Percentiles rank a stretch among this genome's conserved stretches.
Conservation (phyloP, 2,113 vertebrate genomes). For the Nibea albiflora region DNA sequence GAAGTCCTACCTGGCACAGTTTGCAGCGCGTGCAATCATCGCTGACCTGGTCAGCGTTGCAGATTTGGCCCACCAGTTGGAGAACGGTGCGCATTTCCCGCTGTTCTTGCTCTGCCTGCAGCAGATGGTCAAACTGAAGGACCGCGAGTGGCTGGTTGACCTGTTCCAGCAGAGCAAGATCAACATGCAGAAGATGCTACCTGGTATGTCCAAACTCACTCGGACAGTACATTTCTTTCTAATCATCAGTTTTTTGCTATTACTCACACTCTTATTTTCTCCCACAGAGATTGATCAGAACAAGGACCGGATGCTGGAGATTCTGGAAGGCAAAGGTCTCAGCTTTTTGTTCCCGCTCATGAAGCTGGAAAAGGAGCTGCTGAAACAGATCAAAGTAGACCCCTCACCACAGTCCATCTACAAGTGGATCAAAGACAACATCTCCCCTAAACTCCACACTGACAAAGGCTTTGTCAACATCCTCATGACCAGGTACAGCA, state of each 20-base stretch:
- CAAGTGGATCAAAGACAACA: conserved; percentile 99
- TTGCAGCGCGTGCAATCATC: conserved; percentile 93
- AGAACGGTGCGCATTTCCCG: conserved; percentile 97
- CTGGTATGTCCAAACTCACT: conserved; percentile 84
- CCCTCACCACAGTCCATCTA: conserved; percentile 98
- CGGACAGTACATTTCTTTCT: not conserved
- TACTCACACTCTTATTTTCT: fast-evolving
- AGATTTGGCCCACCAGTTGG: conserved; percentile 94
- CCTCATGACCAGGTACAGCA: conserved; percentile 93
- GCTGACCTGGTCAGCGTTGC: conserved; percentile 93
- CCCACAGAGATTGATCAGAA: conserved; percentile 96
- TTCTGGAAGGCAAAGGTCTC: conserved; percentile 96
- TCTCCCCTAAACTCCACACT: conserved; percentile 97
- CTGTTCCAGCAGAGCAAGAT: conserved; percentile 97
- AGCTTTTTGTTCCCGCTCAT: conserved; percentile 97
- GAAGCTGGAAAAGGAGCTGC: conserved; percentile 98
- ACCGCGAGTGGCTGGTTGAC: conserved; percentile 96
- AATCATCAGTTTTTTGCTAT: not conserved
- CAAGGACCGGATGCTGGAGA: conserved; percentile 98
- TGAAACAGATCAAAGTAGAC: conserved; percentile 97
- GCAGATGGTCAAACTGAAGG: conserved; percentile 95
- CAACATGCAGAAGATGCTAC: conserved; percentile 99
- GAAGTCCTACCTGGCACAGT: conserved; percentile 98
- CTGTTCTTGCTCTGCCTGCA: conserved; percentile 99
- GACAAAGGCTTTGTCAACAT: conserved; percentile 99